phyloP scores from a whole-genome alignment of 1,140 invertebrate genomes.

The Drosophila funebris region DNA sequence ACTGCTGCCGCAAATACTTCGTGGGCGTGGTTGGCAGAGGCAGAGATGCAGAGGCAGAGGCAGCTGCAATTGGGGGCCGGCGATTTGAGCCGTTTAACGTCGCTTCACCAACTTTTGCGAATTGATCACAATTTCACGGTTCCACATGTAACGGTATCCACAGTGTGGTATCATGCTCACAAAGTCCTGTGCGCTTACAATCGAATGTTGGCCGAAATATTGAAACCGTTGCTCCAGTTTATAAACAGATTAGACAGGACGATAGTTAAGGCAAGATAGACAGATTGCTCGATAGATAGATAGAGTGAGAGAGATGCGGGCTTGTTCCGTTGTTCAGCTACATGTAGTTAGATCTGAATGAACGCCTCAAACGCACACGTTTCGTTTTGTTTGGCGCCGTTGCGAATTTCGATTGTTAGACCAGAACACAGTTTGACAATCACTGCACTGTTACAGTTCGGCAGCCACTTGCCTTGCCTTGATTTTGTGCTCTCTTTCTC shows the following conservation, averaged over 20 bases:
- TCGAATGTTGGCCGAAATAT: constrained; percentile 31
- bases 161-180: constrained; percentile 86
- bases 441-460: constrained; percentile 9
- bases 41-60: constrained; percentile 25
- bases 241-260: constrained; percentile 3
- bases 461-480: background rate
- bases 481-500: background rate
- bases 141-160: constrained; percentile 94
- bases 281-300: background rate
- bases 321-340: constrained; percentile 44
- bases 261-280: background rate
- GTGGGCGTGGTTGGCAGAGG: constrained; percentile 29
- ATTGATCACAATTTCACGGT: constrained; percentile 94
- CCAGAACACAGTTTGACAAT: constrained; percentile 9
- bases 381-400: constrained; percentile 65
- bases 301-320: background rate
- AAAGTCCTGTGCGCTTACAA: constrained; percentile 62
- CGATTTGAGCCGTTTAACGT: constrained; percentile 84
- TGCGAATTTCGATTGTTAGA: constrained; percentile 4
- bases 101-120: constrained; percentile 95
- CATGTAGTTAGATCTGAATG: constrained; percentile 53
- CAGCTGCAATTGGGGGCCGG: constrained; percentile 12
- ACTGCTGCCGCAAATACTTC: constrained; percentile 72
- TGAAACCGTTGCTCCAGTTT: constrained; percentile 15
- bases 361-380: constrained; percentile 58